Conservation (phyloP, 92 coral and sea anemone genomes). For the Heteractis magnifica region DNA sequence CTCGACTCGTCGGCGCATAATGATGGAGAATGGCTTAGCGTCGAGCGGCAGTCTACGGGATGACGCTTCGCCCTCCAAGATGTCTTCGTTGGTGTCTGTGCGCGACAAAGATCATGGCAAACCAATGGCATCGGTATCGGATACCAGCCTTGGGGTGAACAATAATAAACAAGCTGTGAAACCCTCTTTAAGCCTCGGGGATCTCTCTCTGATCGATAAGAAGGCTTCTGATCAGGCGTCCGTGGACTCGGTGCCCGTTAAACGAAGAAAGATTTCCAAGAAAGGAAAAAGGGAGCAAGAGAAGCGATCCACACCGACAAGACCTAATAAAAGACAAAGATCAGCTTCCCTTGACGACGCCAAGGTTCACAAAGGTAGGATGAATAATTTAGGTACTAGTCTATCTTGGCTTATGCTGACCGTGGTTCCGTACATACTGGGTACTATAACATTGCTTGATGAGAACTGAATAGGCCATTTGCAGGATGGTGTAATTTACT, state of each 20-base stretch:
- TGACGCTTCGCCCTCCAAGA: constrained; percentile 44
- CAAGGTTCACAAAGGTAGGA: constrained; percentile 60
- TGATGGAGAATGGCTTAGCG: constrained; percentile 52
- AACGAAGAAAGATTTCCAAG: constrained; percentile 37
- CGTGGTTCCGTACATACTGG: background rate
- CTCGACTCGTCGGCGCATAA: constrained; percentile 70
- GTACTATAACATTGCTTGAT: too few species aligned
- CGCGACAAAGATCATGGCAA: constrained; percentile 46
- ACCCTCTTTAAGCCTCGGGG: constrained; percentile 77
- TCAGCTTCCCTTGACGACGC: constrained; percentile 84
- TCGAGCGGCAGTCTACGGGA: constrained; percentile 55
- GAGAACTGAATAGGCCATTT: too few species aligned
- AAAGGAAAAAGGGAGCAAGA: constrained; percentile 4
- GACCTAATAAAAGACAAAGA: constrained; percentile 53
- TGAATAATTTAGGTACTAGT: background rate
- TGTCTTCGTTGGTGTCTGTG: constrained; percentile 53
- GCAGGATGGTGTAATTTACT: too few species aligned
- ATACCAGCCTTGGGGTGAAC: constrained; percentile 34
- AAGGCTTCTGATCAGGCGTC: constrained; percentile 62
- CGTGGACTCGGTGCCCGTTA: constrained; percentile 58
- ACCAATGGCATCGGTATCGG: constrained; percentile 47
- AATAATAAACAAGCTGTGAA: constrained; percentile 49
- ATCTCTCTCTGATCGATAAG: constrained; percentile 69
- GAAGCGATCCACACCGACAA: constrained; percentile 42
- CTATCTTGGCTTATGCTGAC: background rate